Base-by-base conservation (phyloP, 2,888 invertebrate species). In the Hypselothyrea guttata region DNA sequence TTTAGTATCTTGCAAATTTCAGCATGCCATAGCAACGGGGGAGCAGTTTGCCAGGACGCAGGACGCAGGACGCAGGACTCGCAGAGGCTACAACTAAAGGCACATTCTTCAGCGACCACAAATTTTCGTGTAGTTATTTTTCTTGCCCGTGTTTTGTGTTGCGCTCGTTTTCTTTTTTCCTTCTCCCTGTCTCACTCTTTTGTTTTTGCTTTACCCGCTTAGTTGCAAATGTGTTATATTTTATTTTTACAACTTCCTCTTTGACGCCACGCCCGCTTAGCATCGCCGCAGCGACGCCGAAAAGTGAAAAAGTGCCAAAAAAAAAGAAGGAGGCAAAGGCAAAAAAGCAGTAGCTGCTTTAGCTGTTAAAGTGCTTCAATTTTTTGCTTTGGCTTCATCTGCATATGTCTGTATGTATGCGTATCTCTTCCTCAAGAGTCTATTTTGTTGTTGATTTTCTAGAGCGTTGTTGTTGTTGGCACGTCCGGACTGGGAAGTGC, bases 111-210 rank as follows among this genome's bases (percentile, higher is more conserved):
- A 58, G 75, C 84, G 75, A 72, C 78, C 78, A 61, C 78, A 79
- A 79, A 79, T 84, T 82, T 84, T 67, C 84, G 70, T 79, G 84
- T 69, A 69, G 82, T 79, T 79, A 79, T 79, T 84, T 82, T 79
- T 82, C 78, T 65, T 72, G 15, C 48, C 49, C 47, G 51, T 46
- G n/a, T 35, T 18, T 28, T 34, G n/a, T 11, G n/a, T 46, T 56
- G 38, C 38, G 16, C 16, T 30, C 28, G 48, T 34, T 70, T 16
- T 55, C 38, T 54, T 37, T 47, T 42, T 15, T 49, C n/a, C n/a
- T n/a, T n/a, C n/a, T n/a, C n/a, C n/a, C n/a, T n/a, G n/a, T n/a
- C n/a, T n/a, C n/a, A 49, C 41, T 18, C 30, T 53, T 15, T 46
- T 52, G 5, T 16, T 44, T 41, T 53, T 33, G 13, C 9, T 45